Evolutionary conservation across 2,888 invertebrate species (phyloP), one percentile per base, ranked within the genome.

Genomic region (Drosophila buzzatii): DNA sequence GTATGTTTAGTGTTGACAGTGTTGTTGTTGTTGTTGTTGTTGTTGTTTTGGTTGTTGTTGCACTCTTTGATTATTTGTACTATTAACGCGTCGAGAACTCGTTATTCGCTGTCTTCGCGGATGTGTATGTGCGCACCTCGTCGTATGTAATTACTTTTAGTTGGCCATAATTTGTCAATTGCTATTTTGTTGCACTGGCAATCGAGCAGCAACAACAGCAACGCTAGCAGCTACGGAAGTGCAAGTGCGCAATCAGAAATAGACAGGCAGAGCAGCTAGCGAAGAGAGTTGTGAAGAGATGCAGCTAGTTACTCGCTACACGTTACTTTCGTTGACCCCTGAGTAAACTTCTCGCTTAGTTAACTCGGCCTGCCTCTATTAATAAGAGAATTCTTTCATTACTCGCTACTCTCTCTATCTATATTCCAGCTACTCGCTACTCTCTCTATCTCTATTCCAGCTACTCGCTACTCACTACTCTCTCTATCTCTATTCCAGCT

Each of bases 151-250:
- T 85, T 85, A 85, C 85, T 85, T 85, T 82, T 85, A 86, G 85
- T 88, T 88, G 85, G 88, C 83, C 83, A 86, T 86, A 86, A 86
- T 86, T 86, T 86, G 85, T 86, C 85, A 86, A 83, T 88, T 85
- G 88, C 85, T 85, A 88, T 86, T 88, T 88, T 85, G 85, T 85
- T 81, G 87, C 75, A 73, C 73, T 76, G 71, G 49, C 72, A 65
- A 23, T 57, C 33, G 33, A 44, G 37, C 72, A 65, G 63, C 42
- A 3, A 3, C 59, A 57, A 52, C 63, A 41, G 14, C 57, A 67
- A 5, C 73, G 56, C 23, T 53, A 68, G 45, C 53, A 41, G 33
- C 80, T 74, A 62, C 85, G 87, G 85, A 85, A 85, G 87, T 82
- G 86, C 84, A 83, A 86, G 86, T 79, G 84, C 64, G 69, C 76